phyloP scores from a whole-genome alignment of 2,113 vertebrate species.

The Loxodonta africana region DNA sequence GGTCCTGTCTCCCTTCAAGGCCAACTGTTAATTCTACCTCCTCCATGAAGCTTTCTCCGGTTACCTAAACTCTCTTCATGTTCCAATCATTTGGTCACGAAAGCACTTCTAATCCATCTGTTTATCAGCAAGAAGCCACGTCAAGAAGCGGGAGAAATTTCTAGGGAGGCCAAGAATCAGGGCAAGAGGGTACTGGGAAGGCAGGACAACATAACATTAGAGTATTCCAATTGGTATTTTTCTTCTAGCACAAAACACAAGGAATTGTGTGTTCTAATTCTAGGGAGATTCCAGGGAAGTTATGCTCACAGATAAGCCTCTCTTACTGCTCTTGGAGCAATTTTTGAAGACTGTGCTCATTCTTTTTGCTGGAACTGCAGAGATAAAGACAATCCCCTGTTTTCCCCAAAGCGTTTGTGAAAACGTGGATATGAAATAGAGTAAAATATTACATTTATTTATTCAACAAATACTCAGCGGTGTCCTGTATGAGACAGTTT shows the following conservation, averaged over 20 bases:
- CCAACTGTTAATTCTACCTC: neutral
- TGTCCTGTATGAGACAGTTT: neutral
- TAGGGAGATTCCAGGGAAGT: conserved; percentile 73
- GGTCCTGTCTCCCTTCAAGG: neutral
- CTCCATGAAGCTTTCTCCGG: neutral
- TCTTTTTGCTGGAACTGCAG: conserved; percentile 24
- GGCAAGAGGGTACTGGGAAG: neutral
- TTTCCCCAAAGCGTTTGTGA: conserved; percentile 34
- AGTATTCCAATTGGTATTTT: neutral
- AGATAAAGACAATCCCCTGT: conserved; percentile 49
- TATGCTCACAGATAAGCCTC: conserved; percentile 34
- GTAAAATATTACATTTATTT: conserved; percentile 45
- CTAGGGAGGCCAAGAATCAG: neutral
- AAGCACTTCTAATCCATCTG: neutral
- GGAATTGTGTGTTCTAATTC: conserved; percentile 45
- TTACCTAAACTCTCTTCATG: neutral
- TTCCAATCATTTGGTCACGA: neutral
- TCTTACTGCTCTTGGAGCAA: conserved; percentile 57
- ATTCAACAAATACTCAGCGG: neutral
- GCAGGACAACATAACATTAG: neutral
- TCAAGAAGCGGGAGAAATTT: neutral
- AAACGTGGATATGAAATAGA: conserved; percentile 27
- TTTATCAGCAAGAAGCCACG: conserved; percentile 8
- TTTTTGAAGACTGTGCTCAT: conserved; percentile 45
- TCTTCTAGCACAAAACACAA: conserved; percentile 39